A percentile compares a stretch with the other conserved stretches of the same genome.
phyloP scores from a whole-genome alignment of 1,140 invertebrate genomes.

The Drosophila paulistorum region DNA sequence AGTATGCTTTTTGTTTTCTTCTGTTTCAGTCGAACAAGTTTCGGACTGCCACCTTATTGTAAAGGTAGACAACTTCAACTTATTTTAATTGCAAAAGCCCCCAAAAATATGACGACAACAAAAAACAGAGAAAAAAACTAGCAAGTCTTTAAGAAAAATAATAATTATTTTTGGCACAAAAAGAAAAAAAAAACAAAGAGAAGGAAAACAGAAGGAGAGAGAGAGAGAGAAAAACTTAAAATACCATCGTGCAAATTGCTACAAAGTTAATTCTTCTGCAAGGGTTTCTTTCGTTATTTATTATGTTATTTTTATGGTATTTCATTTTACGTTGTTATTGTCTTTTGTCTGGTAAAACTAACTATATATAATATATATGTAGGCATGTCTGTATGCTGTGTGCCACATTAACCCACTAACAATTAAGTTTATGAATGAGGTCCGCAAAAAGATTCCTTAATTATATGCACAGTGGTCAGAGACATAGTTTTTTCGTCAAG shows the following conservation, averaged over 20 bases:
- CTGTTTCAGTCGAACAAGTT: conserved; percentile 62
- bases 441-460: background rate
- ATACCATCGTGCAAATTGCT: conserved; percentile 42
- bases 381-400: background rate
- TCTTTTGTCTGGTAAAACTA: background rate
- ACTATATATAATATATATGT: background rate
- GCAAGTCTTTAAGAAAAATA: conserved; percentile 63
- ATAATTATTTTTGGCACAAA: conserved; percentile 41
- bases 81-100: conserved; percentile 77
- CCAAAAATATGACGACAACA: conserved; percentile 47
- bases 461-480: background rate
- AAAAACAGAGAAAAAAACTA: conserved; percentile 23
- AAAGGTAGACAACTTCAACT: conserved; percentile 81
- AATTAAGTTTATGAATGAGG: conserved; percentile 4
- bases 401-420: conserved; percentile 8
- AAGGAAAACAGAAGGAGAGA: no score
- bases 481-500: background rate
- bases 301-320: background rate
- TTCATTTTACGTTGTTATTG: background rate
- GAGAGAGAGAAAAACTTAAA: background rate
- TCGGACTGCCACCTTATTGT: conserved; percentile 63
- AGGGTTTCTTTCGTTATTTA: background rate
- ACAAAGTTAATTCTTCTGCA: conserved; percentile 8
- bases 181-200: background rate
- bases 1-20: background rate